phyloP scores from a whole-genome alignment of 2,888 invertebrate species.

The Criorhina ranunculi region DNA sequence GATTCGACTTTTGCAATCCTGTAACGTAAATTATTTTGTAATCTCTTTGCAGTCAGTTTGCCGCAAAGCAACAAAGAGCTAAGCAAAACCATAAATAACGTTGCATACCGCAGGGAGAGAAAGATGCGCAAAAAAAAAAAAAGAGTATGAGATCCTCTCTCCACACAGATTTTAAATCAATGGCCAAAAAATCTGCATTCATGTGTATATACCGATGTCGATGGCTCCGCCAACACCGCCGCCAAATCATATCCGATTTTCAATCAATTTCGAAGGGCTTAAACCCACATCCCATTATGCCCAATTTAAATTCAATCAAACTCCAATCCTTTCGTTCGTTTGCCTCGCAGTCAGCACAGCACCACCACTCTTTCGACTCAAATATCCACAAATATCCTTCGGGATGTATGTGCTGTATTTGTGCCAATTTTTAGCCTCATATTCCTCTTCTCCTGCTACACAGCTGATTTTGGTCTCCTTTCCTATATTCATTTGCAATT shows the following conservation, averaged over 20 bases:
- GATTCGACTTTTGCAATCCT: too few relatives aligned
- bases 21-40: background rate
- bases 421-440: slow-evolving; percentile 69
- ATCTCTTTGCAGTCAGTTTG: slow-evolving; percentile 23
- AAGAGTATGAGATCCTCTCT: slow-evolving; percentile 3
- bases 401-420: slow-evolving; percentile 58
- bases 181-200: slow-evolving; percentile 45
- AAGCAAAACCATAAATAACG: slow-evolving; percentile 50
- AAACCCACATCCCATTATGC: slow-evolving; percentile 76
- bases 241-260: slow-evolving; percentile 76
- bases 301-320: slow-evolving; percentile 77
- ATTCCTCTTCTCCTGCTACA: slow-evolving; percentile 14
- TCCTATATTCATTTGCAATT: slow-evolving; percentile 65
- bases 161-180: slow-evolving; percentile 41
- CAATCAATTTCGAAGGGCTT: slow-evolving; percentile 76
- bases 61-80: slow-evolving; percentile 2
- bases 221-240: slow-evolving; percentile 19
- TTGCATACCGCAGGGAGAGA: slow-evolving; percentile 35
- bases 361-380: slow-evolving; percentile 9
- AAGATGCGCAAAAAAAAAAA: slow-evolving; percentile 7
- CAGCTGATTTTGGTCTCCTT: slow-evolving; percentile 17
- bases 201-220: background rate
- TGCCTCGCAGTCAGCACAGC: slow-evolving; percentile 30
- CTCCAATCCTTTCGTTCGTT: slow-evolving; percentile 74
- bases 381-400: slow-evolving; percentile 50